phyloP scores from a whole-genome alignment of 2,888 invertebrate genomes.

The Coleophora deauratella region DNA sequence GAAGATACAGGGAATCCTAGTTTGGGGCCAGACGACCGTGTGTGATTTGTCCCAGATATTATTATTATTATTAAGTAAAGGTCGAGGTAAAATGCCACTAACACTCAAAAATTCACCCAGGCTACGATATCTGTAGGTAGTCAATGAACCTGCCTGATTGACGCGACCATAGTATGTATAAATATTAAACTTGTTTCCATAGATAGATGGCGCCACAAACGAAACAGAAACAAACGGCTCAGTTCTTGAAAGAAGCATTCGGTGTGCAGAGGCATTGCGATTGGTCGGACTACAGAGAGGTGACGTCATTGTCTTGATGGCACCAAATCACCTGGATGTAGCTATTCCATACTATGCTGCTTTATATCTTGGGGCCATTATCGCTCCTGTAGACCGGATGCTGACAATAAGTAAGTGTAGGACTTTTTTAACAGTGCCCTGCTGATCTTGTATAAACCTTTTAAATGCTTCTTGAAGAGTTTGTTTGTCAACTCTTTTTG shows the following conservation, averaged over 20 bases:
- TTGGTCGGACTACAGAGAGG: constrained; percentile 42
- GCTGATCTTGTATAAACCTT: too few species aligned
- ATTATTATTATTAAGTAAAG: too few species aligned
- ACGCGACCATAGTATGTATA: too few species aligned
- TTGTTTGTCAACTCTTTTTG: too few species aligned
- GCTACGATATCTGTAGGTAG: too few species aligned
- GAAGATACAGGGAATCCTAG: too few species aligned
- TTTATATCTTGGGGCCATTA: constrained; percentile 50
- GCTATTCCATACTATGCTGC: constrained; percentile 61
- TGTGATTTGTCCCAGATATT: too few species aligned
- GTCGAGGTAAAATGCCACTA: too few species aligned
- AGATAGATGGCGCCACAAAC: constrained; percentile 60
- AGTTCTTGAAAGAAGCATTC: background rate
- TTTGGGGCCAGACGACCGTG: too few species aligned
- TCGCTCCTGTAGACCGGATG: constrained; percentile 41
- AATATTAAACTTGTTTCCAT: background rate
- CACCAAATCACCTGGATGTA: constrained; percentile 56
- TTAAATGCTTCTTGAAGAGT: too few species aligned
- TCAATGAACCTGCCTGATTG: too few species aligned
- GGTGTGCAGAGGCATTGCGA: constrained; percentile 4
- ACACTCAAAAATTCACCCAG: too few species aligned
- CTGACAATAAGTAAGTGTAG: constrained; percentile 36
- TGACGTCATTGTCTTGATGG: constrained; percentile 62
- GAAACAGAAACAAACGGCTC: constrained; percentile 49
- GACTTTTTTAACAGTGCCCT: background rate